These are phyloP conservation scores for Taenioides sp. DNA, from an alignment of 2,797 vertebrate species.

Conservation along the genomic window DNA sequence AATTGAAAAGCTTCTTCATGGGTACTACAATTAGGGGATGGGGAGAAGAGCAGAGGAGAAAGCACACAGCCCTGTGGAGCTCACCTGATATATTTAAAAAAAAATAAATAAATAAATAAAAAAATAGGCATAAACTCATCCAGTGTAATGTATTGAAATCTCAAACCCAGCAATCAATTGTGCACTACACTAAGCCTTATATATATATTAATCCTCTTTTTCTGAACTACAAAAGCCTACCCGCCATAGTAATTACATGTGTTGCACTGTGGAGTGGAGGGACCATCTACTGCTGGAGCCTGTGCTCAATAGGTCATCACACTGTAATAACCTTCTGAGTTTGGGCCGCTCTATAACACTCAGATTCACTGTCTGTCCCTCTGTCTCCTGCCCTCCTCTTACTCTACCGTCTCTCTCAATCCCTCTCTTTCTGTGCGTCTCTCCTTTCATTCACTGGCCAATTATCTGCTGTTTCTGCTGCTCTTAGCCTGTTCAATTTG, in stretches of 20 bases:
- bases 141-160: too few relatives aligned
- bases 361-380: background rate
- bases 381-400: constrained; percentile 10
- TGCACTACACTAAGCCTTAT: too few relatives aligned
- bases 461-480: constrained; percentile 26
- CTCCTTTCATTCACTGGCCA: constrained; percentile 35
- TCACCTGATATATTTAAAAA: too few relatives aligned
- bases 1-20: background rate
- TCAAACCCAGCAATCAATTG: too few relatives aligned
- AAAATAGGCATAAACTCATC: too few relatives aligned
- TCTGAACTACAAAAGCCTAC: too few relatives aligned
- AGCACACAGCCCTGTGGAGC: background rate
- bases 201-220: too few relatives aligned
- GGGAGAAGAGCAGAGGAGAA: background rate
- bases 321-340: background rate
- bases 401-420: constrained; percentile 10
- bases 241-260: background rate
- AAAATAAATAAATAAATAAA: too few relatives aligned
- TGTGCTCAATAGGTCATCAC: background rate
- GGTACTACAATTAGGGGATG: background rate
- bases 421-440: background rate
- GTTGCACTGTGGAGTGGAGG: background rate
- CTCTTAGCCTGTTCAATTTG: constrained; percentile 23
- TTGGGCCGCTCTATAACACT: constrained; percentile 8
- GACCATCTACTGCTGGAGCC: background rate